These are phyloP conservation scores for Phrynocephalus vlangalii DNA, from an alignment of 2,797 vertebrate genomes.

Conservation along the genomic window DNA sequence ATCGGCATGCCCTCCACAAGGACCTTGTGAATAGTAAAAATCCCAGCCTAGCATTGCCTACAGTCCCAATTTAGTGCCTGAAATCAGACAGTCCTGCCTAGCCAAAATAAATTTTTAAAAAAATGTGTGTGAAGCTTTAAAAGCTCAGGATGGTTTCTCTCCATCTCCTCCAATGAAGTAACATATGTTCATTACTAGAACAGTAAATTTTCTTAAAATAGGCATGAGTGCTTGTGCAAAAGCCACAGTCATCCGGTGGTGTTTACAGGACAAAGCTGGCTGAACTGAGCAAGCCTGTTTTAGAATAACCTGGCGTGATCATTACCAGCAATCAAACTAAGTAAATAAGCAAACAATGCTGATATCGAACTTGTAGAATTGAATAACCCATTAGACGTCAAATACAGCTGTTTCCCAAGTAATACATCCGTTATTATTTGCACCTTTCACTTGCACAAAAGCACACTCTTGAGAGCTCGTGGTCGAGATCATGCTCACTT, in stretches of 20 bases:
- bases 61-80: background rate
- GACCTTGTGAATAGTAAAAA: background rate
- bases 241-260: background rate
- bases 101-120: background rate
- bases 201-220: background rate
- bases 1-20: background rate
- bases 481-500: background rate
- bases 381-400: rapidly evolving
- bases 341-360: background rate
- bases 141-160: background rate
- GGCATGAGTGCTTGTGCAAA: background rate
- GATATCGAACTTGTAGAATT: rapidly evolving
- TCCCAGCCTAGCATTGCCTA: too few relatives aligned
- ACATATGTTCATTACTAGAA: background rate
- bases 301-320: background rate
- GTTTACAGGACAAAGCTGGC: background rate
- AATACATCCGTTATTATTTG: conserved; percentile 26
- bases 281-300: background rate
- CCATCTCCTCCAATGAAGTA: background rate
- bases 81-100: background rate
- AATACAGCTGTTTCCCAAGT: background rate
- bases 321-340: background rate
- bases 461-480: background rate
- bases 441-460: conserved; percentile 3
- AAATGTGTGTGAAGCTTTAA: background rate